These are phyloP conservation scores for Acanthacorydalis orientalis DNA, from an alignment of 2,888 invertebrate genomes.

Conservation along the genomic window DNA sequence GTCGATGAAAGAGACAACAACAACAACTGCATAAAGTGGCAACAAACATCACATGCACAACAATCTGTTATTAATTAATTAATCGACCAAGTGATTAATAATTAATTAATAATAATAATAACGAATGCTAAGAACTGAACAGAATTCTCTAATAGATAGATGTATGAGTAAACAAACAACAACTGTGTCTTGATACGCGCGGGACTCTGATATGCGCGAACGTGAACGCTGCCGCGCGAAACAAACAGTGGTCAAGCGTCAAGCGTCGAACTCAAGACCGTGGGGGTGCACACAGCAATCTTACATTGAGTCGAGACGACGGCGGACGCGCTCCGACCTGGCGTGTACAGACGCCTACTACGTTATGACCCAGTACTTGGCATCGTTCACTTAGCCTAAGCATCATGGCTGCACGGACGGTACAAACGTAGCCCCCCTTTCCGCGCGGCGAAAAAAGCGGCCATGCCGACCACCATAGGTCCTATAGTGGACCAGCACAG, in stretches of 20 bases:
- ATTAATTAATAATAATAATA: no score
- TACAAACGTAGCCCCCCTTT: neutral
- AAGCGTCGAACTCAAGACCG: no score
- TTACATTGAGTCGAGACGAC: neutral
- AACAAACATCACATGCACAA: neutral
- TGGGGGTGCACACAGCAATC: no score
- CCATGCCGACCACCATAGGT: neutral
- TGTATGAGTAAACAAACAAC: neutral
- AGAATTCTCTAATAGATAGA: no score
- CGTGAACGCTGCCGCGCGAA: neutral
- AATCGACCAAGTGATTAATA: neutral
- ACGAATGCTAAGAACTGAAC: no score
- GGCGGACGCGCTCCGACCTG: neutral
- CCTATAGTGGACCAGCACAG: neutral
- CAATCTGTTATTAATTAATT: neutral
- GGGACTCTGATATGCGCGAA: neutral
- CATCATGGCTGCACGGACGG: conserved; percentile 3
- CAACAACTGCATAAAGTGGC: neutral
- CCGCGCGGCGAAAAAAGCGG: neutral
- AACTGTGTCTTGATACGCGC: neutral
- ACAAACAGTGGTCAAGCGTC: no score
- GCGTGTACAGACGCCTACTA: conserved; percentile 3
- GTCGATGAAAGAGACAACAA: neutral
- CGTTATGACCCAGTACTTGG: conserved; percentile 6
- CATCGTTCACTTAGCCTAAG: conserved; percentile 5